A percentile compares a stretch with the other conserved stretches of the same genome.
Evolutionary conservation across 2,888 invertebrate genomes (phyloP).

Genomic region (Colostygia pectinataria): DNA sequence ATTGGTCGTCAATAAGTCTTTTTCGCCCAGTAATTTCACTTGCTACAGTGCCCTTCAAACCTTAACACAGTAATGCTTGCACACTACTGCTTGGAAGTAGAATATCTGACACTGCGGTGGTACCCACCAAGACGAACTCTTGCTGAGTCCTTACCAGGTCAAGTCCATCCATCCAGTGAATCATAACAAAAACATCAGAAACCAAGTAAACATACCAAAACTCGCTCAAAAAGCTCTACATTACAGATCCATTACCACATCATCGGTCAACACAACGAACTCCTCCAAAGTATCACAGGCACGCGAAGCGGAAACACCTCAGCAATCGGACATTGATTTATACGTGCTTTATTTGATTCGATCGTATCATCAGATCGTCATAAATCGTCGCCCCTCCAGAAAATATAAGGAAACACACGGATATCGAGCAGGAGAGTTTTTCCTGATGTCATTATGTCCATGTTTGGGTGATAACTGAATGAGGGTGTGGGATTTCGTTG

Average conservation of each 20-base stretch:
- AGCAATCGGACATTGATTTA: conserved; percentile 77
- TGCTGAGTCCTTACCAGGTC: no score
- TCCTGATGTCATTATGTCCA: conserved; percentile 75
- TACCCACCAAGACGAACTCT: no score
- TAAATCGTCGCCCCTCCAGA: conserved; percentile 62
- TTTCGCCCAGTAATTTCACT: no score
- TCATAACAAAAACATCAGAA: no score
- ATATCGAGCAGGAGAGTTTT: conserved; percentile 46
- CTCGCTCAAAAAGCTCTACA: background rate
- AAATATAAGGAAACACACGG: conserved; percentile 19
- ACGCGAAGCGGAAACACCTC: conserved; percentile 36
- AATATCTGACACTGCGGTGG: no score
- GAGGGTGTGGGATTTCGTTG: conserved; percentile 45
- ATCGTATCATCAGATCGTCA: conserved; percentile 81
- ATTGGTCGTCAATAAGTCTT: no score
- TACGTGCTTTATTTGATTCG: conserved; percentile 80
- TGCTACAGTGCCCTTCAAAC: no score
- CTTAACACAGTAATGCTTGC: no score
- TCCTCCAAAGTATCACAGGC: conserved; percentile 15
- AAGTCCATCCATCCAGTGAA: no score
- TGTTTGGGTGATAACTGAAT: conserved; percentile 72
- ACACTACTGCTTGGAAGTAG: no score
- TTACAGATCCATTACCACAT: background rate
- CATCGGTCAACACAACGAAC: conserved; percentile 8
- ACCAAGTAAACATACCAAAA: no score